Conservation (phyloP, 2,797 vertebrate species). For the Gastrophryne carolinensis region DNA sequence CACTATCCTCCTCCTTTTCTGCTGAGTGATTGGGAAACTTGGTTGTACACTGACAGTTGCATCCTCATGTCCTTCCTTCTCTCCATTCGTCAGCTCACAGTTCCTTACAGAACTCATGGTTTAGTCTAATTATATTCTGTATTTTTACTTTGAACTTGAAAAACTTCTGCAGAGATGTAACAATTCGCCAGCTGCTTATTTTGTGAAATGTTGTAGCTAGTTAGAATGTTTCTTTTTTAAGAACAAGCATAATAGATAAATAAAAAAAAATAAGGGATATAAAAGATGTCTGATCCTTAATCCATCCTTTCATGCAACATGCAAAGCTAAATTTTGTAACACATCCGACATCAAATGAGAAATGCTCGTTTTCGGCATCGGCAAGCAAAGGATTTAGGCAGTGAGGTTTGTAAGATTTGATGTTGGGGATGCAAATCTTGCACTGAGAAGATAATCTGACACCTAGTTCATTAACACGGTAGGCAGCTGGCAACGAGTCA, state of each 20-base stretch:
- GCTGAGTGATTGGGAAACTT: background rate
- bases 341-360: too few species aligned
- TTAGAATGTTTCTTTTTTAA: background rate
- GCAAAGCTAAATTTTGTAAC: background rate
- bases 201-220: background rate
- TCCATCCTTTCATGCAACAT: background rate
- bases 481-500: background rate
- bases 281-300: background rate
- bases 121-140: background rate
- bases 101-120: background rate
- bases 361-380: background rate
- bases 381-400: background rate
- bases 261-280: background rate
- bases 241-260: background rate
- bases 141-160: background rate
- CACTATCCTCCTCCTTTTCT: constrained; percentile 66
- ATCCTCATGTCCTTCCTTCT: background rate
- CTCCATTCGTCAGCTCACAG: background rate
- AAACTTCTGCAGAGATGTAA: background rate
- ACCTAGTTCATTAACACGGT: background rate
- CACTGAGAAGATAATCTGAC: background rate
- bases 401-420: background rate
- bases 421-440: background rate
- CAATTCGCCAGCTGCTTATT: background rate
- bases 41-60: background rate